phyloP scores from a whole-genome alignment of 2,797 vertebrate genomes.

The Danio tinwini region DNA sequence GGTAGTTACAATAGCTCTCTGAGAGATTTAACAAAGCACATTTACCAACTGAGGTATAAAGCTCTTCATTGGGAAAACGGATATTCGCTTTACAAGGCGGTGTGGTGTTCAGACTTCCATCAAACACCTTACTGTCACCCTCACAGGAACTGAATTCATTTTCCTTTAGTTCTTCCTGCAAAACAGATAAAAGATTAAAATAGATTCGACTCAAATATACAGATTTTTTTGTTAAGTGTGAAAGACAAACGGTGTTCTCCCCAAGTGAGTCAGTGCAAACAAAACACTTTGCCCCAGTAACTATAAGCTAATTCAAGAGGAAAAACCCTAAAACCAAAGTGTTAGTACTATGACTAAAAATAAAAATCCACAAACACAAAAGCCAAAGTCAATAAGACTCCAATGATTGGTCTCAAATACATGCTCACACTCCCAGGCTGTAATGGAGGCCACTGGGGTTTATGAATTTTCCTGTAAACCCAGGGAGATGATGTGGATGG shows the following conservation, averaged over 20 bases:
- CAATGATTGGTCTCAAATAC: neutral
- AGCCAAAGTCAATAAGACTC: neutral
- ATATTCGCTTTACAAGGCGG: constrained; percentile 33
- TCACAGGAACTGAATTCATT: constrained; percentile 44
- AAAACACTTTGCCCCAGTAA: neutral
- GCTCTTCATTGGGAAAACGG: constrained; percentile 2
- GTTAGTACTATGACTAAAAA: neutral
- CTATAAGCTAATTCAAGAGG: neutral
- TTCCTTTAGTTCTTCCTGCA: constrained; percentile 62
- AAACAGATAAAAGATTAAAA: constrained; percentile 16
- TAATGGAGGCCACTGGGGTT: constrained; percentile 67
- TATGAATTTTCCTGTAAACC: constrained; percentile 58
- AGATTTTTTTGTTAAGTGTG: too few species aligned
- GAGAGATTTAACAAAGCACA: neutral
- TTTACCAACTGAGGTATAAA: constrained; percentile 45
- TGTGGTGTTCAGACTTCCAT: constrained; percentile 66
- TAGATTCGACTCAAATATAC: neutral
- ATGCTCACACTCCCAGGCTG: constrained; percentile 67
- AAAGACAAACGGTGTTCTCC: neutral
- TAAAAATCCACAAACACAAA: neutral
- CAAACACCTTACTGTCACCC: constrained; percentile 51
- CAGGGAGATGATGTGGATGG: constrained; percentile 53
- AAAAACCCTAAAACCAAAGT: neutral
- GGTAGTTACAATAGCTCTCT: neutral
- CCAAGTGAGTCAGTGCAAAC: neutral